These are phyloP conservation scores for Amblyopsis rosae DNA, from an alignment of 2,113 vertebrate species.

Conservation along the genomic window DNA sequence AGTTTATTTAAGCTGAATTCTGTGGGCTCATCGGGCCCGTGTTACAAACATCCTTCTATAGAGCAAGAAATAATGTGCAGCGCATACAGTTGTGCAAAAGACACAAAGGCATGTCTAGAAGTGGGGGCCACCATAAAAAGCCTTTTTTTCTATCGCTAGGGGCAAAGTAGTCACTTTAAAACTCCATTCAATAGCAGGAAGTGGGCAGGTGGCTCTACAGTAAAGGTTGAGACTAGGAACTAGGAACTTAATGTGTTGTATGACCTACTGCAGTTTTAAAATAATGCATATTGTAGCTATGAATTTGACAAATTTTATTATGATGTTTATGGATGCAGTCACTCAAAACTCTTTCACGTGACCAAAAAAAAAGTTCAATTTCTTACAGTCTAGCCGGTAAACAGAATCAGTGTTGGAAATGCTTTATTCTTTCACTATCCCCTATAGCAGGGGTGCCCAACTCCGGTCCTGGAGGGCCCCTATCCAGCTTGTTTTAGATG, in stretches of 20 bases:
- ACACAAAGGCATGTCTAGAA: slow-evolving; percentile 78
- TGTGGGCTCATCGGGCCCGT: slow-evolving; percentile 73
- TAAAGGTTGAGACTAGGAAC: slow-evolving; percentile 40
- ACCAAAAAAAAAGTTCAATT: too few relatives aligned
- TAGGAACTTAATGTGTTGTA: slow-evolving; percentile 15
- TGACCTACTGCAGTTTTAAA: too few relatives aligned
- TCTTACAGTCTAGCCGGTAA: too few relatives aligned
- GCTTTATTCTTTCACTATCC: too few relatives aligned
- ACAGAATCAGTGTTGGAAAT: too few relatives aligned
- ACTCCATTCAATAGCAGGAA: slow-evolving; percentile 57
- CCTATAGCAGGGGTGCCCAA: too few relatives aligned
- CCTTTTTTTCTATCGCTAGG: slow-evolving; percentile 74
- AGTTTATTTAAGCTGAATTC: slow-evolving; percentile 81
- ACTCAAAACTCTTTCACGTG: too few relatives aligned
- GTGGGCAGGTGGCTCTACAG: slow-evolving; percentile 41
- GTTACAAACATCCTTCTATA: slow-evolving; percentile 79
- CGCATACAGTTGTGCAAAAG: slow-evolving; percentile 77
- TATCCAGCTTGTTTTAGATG: too few relatives aligned
- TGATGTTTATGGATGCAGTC: too few relatives aligned
- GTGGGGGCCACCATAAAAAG: slow-evolving; percentile 76
- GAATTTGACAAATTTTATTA: too few relatives aligned
- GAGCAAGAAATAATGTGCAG: slow-evolving; percentile 79
- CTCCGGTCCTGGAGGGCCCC: too few relatives aligned
- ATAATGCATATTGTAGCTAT: too few relatives aligned
- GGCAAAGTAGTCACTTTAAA: slow-evolving; percentile 72